Base-by-base conservation (phyloP, 2,113 vertebrate species). In the Psettodes erumei region DNA sequence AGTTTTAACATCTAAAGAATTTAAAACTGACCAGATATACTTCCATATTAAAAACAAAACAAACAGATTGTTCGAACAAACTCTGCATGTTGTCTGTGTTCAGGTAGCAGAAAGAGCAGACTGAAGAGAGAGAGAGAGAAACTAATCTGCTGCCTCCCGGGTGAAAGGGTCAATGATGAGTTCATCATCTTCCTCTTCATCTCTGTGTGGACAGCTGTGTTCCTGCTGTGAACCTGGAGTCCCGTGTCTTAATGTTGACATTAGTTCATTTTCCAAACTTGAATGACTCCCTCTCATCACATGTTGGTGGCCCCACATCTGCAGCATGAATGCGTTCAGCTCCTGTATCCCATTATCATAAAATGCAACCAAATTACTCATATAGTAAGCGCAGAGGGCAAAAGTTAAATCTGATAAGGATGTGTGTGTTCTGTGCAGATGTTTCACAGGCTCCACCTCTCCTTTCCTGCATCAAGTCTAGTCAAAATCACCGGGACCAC, bases 391-490 rank as follows among this genome's bases (percentile, higher is more conserved):
- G 43, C 63, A 8, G 38, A 15, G 59, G 37, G 48, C 59, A 60
- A 50, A 53, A 38, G 56, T 75, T 67, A 10, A 71, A 76, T 66
- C 75, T 80, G 79, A 85, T 79, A 76, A 83, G 32, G 37, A 51
- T 73, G 16, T 15, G 37, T 64, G 37, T 50, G 38, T 16, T 45
- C 38, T 62, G 18, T 38, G 27, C 72, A 89, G 85, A 87, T 91
- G 88, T 84, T 84, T 89, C 19, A 75, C 74, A 61, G 90, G 90
- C 66, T 79, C 4, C 79, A 7, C 55, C 75, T 21, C 81, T 88
- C 23, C 60, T n/a, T n/a, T 81, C 80, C 88, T 88, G 75, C 75
- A 71, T 8, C 71, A 75, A 45, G 61, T 82, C 77, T 58, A 42
- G n/a, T n/a, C 77, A 79, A 77, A 27, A 30, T 10, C 80, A 48